Evolutionary conservation across 1,140 invertebrate genomes (phyloP).

Genomic region (Drosophila sulfurigaster): DNA sequence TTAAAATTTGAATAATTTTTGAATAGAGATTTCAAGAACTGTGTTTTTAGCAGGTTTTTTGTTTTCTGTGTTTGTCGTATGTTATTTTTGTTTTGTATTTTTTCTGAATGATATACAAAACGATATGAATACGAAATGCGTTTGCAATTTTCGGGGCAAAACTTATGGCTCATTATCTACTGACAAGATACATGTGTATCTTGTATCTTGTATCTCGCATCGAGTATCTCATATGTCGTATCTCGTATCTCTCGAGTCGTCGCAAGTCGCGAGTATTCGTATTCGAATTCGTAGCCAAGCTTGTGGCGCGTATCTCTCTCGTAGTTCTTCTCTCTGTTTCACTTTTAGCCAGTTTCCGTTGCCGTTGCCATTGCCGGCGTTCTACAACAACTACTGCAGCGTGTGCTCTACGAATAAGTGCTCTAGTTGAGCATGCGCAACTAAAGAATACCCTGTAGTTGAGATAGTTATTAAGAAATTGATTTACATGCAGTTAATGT

Average conservation of each 20-base stretch:
- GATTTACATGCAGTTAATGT: not conserved
- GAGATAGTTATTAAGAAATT: not conserved
- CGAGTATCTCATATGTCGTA: constrained; percentile 18
- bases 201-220: constrained; percentile 25
- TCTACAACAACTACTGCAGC: not conserved
- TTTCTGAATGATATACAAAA: constrained; percentile 24
- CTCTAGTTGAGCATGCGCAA: not conserved
- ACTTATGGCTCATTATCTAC: constrained; percentile 47
- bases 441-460: constrained; percentile 2
- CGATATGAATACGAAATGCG: constrained; percentile 26
- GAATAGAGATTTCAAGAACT: constrained; percentile 18
- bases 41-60: constrained; percentile 29
- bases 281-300: not conserved
- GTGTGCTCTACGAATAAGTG: not conserved
- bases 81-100: not conserved
- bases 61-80: constrained; percentile 1
- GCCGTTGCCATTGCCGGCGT: constrained; percentile 12
- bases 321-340: constrained; percentile 10
- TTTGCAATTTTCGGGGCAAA: constrained; percentile 39
- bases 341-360: constrained; percentile 28
- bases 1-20: constrained; percentile 75
- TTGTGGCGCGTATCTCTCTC: constrained; percentile 14
- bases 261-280: no score
- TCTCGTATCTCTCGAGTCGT: no score
- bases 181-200: constrained; percentile 43